Conservation (phyloP, 2,113 vertebrate species). For the Anser brachyrhynchus region DNA sequence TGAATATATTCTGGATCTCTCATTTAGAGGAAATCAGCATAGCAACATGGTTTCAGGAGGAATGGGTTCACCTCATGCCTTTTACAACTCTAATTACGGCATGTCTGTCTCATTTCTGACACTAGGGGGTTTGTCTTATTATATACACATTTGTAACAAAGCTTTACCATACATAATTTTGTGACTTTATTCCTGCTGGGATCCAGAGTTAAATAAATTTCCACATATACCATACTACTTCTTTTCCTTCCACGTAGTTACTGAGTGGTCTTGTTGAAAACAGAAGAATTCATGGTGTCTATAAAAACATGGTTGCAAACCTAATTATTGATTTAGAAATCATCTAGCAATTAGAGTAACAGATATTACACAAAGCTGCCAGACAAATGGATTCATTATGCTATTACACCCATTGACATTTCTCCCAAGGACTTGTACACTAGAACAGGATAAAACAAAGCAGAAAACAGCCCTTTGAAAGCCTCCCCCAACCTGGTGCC, state of each 20-base stretch:
- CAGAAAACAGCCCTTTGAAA: slow-evolving; percentile 9
- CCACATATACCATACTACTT: background rate
- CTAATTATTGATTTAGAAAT: slow-evolving; percentile 12
- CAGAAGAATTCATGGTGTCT: background rate
- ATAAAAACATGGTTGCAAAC: background rate
- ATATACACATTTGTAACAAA: background rate
- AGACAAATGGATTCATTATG: background rate
- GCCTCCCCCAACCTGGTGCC: background rate
- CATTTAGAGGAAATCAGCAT: background rate
- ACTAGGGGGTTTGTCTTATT: background rate
- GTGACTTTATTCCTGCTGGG: background rate
- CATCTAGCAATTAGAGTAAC: background rate
- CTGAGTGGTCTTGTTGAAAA: background rate
- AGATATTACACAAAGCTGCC: background rate
- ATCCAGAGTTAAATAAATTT: slow-evolving; percentile 46
- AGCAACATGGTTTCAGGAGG: background rate
- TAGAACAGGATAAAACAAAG: slow-evolving; percentile 6
- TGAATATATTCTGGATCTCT: background rate
- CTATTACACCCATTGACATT: background rate
- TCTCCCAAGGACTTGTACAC: background rate
- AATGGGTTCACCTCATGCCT: background rate
- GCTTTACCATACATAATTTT: background rate
- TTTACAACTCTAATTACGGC: background rate
- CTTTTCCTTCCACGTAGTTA: background rate
- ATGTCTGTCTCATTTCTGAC: background rate